A percentile compares a stretch with the other conserved stretches of the same genome.
Conservation (phyloP, 2,113 vertebrate species). For the Mugil cephalus region DNA sequence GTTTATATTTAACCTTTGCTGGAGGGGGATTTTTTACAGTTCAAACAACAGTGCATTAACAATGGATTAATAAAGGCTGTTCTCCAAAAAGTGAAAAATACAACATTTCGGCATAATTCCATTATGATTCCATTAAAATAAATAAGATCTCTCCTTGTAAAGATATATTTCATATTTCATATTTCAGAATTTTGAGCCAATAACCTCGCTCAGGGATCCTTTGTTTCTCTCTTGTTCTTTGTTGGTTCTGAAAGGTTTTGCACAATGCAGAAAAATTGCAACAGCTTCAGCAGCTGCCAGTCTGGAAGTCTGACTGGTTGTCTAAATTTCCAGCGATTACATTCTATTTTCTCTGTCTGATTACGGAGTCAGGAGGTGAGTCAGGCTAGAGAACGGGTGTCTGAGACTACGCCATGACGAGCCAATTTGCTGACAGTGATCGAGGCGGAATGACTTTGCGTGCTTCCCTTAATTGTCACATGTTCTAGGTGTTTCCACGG, state of each 20-base stretch:
- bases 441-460: neutral
- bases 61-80: no score
- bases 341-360: conserved; percentile 10
- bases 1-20: no score
- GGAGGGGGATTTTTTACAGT: no score
- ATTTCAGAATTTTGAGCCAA: neutral
- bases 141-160: no score
- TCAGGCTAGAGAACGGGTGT: conserved; percentile 3
- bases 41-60: no score
- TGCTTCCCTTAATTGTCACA: neutral
- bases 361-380: conserved; percentile 10
- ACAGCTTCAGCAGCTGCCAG: neutral
- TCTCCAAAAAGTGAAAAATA: neutral
- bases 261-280: neutral
- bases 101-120: neutral
- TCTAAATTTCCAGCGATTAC: conserved; percentile 3
- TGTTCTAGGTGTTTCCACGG: neutral
- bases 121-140: no score
- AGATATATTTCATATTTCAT: no score
- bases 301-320: neutral
- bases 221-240: neutral
- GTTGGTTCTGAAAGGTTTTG: neutral
- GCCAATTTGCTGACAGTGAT: conserved; percentile 1
- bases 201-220: neutral
- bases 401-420: neutral